These are phyloP conservation scores for Cinclus cinclus DNA, from an alignment of 2,113 vertebrate genomes.

Conservation along the genomic window DNA sequence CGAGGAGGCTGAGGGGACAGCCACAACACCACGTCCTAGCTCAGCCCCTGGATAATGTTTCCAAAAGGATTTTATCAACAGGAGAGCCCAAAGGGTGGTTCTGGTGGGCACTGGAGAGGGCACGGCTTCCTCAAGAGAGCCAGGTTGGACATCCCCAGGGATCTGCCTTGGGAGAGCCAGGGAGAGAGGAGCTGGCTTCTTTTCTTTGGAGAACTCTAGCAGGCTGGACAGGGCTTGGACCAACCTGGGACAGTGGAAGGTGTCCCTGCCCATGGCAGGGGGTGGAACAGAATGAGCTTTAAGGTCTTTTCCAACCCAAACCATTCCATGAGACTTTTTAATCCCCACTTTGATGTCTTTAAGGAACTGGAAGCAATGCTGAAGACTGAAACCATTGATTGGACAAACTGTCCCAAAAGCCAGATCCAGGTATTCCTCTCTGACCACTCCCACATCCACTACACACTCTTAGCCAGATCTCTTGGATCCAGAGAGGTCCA, in stretches of 20 bases:
- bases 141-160: not conserved
- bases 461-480: not conserved
- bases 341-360: not conserved
- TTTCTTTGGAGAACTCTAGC: not conserved
- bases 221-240: not conserved
- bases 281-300: not conserved
- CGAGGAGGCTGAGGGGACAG: not conserved
- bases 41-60: rapidly evolving
- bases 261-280: not conserved
- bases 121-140: rapidly evolving
- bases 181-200: not conserved
- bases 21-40: rapidly evolving
- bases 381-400: not conserved
- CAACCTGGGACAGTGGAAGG: not conserved
- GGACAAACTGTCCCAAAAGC: not conserved
- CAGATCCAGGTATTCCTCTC: not conserved
- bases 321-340: not conserved
- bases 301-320: not conserved
- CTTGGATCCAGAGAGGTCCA: not conserved
- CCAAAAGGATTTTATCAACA: not conserved
- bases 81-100: not conserved
- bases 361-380: not conserved
- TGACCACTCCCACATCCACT: not conserved
- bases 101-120: not conserved
- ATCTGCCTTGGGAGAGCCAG: not conserved